phyloP scores from a whole-genome alignment of 2,888 invertebrate species.

The Ophion slaviceki region DNA sequence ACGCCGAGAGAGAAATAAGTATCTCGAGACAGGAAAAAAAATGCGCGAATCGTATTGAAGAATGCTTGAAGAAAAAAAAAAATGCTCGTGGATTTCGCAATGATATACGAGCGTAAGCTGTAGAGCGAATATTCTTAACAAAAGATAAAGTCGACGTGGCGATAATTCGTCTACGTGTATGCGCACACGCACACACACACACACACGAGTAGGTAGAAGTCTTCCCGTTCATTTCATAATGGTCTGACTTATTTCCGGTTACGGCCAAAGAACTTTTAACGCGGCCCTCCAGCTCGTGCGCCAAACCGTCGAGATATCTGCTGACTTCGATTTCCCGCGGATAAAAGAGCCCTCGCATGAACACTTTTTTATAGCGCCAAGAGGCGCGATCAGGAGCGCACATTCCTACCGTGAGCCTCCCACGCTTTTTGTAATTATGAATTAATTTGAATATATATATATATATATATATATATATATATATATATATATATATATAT shows the following conservation, averaged over 20 bases:
- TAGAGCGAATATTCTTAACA: neutral
- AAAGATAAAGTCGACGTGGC: neutral
- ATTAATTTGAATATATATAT: neutral
- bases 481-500: too few relatives aligned
- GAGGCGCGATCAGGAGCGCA: neutral
- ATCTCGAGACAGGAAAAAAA: neutral
- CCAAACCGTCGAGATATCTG: constrained; percentile 1
- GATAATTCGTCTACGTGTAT: neutral
- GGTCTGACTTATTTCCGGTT: constrained; percentile 43
- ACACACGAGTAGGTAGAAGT: neutral
- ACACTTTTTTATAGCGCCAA: neutral
- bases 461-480: too few relatives aligned
- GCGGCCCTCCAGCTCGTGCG: neutral
- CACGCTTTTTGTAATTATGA: neutral
- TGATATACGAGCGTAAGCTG: neutral
- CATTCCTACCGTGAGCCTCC: neutral
- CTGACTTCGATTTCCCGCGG: constrained; percentile 58
- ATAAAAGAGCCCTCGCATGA: constrained; percentile 41
- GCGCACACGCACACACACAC: neutral
- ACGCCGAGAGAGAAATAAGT: too few relatives aligned
- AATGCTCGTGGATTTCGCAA: neutral
- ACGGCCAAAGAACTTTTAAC: constrained; percentile 39
- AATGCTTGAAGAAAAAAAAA: neutral
- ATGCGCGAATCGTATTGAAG: neutral
- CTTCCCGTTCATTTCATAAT: constrained; percentile 21